Evolutionary conservation across 2,113 vertebrate species (phyloP), one percentile per base, ranked within the genome.

Genomic region (Psittacula cyanocephala): DNA sequence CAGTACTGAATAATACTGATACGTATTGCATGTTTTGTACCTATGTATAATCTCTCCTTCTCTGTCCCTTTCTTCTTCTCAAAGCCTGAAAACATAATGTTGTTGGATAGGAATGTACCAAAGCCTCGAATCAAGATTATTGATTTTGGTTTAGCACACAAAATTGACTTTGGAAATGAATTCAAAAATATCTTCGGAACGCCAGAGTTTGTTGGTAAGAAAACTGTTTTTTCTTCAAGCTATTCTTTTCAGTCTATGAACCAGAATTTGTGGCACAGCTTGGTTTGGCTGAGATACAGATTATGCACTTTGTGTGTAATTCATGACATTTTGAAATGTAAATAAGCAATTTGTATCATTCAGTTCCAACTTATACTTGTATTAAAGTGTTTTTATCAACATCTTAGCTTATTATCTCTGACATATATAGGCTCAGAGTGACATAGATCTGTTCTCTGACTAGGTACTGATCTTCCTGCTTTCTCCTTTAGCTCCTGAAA

Each of bases 161-260:
- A 99, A 98, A 99, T 99, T 57, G 99, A 99, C 94, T 99, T 99
- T 88, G 98, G 99, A 96, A 99, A 99, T 96, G 99, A 99, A 97
- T 99, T 99, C 96, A 99, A 99, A 97, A 99, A 99, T 97, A 99
- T 99, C 93, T 99, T 99, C 19, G 99, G 99, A 85, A 99, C 99
- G 0, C 99, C 99, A 11, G 99, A 99, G 93, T 99, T 99, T 98
- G 99, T 99, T 88, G 99, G 99, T 99, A 94, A 98, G 99, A 98
- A 67, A 94, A 50, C 64, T 78, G 23, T 80, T 67, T 7, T 71
- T 95, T 71, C 57, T 94, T 85, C 39, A 43, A 75, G 39, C 37
- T 91, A 44, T 31, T 68, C 22, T 84, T 78, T 95, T 78, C 28
- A 53, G 23, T 39, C 44, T 68, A 5, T 76, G 62, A 72, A 88